Base-by-base conservation (phyloP, 1,140 invertebrate species). In the Temnothorax curvispinosus region DNA sequence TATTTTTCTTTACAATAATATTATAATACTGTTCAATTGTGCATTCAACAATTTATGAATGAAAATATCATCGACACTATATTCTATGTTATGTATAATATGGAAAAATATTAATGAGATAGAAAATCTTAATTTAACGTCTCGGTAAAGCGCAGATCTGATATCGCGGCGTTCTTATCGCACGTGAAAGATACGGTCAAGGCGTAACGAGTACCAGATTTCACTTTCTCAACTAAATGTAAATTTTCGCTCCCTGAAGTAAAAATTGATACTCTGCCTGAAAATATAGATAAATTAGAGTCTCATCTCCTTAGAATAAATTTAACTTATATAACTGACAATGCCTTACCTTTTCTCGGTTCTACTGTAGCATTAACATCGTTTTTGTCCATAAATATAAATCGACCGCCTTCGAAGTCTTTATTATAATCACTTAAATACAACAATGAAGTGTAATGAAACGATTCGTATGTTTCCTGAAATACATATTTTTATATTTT, bases 161-260 rank as follows among this genome's bases (percentile, higher is more conserved):
- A 92, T 91, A 97, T 97, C 27, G 96, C 96, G 90, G 95, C 96
- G 65, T 96, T 95, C 67, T 94, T 92, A 94, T 98, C 97, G 96
- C 98, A 98, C 6, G 98, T 98, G 93, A 99, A 99, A 78, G 98
- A 98, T 69, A 99, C 96, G 0, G 98, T 98, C 58, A 98, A 95
- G 3, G 98, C 97, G 94, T 97, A 98, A 92, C 98, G 94, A 7
- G 96, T 96, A 15, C 98, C 98, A 41, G 96, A 96, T 7, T 95
- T 96, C 2, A 99, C 97, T 94, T 96, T 97, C 95, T 99, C 98
- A n/a, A 98, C 97, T 94, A 96, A 96, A 95, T 99, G 98, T 18
- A 96, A 90, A 95, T 98, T 98, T 96, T 99, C 98, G 56, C 96
- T 96, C 18, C 98, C 98, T 62, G 98, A 98, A 6, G 98, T 98